phyloP scores from a whole-genome alignment of 2,113 vertebrate species.

The Grantiella picta region DNA sequence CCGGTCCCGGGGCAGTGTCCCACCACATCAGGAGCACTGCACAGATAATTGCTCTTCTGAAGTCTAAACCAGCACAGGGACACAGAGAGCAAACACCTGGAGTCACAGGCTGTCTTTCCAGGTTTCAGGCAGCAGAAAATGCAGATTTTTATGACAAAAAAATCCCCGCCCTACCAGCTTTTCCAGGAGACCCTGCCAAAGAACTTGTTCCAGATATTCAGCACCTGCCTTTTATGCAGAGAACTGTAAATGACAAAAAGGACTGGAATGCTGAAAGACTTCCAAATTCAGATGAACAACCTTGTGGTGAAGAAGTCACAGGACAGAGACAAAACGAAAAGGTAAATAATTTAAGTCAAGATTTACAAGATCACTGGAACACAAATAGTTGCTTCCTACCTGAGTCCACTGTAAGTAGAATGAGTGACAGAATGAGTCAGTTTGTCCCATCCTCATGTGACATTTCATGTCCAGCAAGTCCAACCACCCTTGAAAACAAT shows the following conservation, averaged over 20 bases:
- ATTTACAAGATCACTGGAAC: neutral
- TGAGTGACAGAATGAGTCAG: neutral
- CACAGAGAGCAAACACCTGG: neutral
- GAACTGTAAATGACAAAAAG: neutral
- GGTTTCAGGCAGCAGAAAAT: neutral
- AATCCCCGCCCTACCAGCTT: neutral
- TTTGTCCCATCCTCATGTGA: neutral
- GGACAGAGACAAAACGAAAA: neutral
- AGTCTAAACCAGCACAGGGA: neutral
- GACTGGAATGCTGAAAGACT: constrained; percentile 38
- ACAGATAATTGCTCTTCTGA: constrained; percentile 75
- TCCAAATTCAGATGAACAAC: neutral
- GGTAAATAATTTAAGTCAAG: neutral
- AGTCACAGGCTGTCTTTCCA: neutral
- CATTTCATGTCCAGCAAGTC: neutral
- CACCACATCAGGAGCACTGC: constrained; percentile 73
- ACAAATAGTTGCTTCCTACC: neutral
- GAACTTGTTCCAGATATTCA: neutral
- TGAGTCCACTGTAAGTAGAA: neutral
- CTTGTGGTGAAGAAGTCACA: neutral
- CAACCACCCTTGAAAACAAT: neutral
- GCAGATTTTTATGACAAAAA: neutral
- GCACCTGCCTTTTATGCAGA: neutral
- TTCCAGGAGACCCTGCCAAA: neutral
- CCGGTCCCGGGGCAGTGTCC: neutral